Evolutionary conservation across 92 coral and sea anemone genomes (phyloP).

Genomic region (Galaxea fascicularis): DNA sequence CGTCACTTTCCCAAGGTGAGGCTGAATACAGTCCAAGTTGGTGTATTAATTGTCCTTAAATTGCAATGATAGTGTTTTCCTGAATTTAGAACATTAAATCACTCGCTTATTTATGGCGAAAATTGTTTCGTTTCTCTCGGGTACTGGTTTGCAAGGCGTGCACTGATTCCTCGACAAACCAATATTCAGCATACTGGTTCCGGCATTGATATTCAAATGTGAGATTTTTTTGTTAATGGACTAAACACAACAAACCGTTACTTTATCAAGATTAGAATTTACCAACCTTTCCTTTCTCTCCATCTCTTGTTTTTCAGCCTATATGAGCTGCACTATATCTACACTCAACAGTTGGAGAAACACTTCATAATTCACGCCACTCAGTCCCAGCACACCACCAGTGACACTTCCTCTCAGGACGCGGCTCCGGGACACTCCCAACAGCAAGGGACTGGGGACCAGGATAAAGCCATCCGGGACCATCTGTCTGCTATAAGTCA

Average conservation of each 20-base stretch:
- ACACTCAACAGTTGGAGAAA: constrained; percentile 90
- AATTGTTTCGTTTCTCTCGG: too few species aligned
- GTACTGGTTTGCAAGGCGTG: too few species aligned
- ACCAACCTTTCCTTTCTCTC: background rate
- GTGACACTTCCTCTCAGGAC: constrained; percentile 81
- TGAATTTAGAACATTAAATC: too few species aligned
- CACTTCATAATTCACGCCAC: constrained; percentile 79
- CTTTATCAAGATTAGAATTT: background rate
- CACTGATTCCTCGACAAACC: too few species aligned
- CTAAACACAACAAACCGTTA: too few species aligned
- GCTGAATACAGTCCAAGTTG: too few species aligned
- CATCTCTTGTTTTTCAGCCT: constrained; percentile 62
- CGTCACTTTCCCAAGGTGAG: constrained; percentile 94
- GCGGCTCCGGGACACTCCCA: constrained; percentile 71
- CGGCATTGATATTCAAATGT: too few species aligned
- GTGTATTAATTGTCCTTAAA: too few species aligned
- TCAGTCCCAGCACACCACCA: constrained; percentile 77
- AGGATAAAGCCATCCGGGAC: constrained; percentile 84
- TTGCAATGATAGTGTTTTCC: too few species aligned
- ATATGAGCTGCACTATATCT: constrained; percentile 88
- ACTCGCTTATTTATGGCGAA: too few species aligned
- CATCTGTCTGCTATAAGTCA: constrained; percentile 72
- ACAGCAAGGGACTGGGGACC: constrained; percentile 73
- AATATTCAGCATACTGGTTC: too few species aligned
- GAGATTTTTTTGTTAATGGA: too few species aligned